Base-by-base conservation (phyloP, 92 coral and sea anemone species). In the Zoanthus gigantus region DNA sequence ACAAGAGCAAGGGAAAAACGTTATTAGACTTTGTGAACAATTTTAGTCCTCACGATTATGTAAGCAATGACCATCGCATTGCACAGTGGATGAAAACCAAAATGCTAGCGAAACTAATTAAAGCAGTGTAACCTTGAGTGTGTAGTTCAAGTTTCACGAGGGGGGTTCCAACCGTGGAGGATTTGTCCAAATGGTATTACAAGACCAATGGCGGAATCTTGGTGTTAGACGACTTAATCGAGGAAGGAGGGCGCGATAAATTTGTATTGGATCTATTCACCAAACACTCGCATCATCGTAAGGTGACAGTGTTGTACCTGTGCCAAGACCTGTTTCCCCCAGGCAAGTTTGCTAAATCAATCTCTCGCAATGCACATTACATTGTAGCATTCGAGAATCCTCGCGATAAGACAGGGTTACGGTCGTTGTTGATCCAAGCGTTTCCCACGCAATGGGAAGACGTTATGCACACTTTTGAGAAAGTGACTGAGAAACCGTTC, bases 361-460 rank as follows among this genome's bases (percentile, higher is more conserved):
- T 61, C 69, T 61, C 69, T 16, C 29, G 31, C 29, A 61, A 61
- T 61, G 31, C 69, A 15, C 69, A 61, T 83, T 44, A 37, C 77
- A 31, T 16, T 56, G 9, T 58, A 13, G 79, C 72, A 8, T 89
- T 89, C 72, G 76, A 89, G 50, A 89, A 83, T 52, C 92, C 92
- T 9, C 88, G 92, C 17, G 89, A 89, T 69, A 54, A 76, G 53
- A 63, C 68, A 28, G 92, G 88, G 1, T 57, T 89, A 8, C 60
- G 72, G n/a, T 60, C 52, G 28, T 17, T 89, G 69, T 9, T 89
- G 60, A 18, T 89, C 1, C 89, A 85, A 84, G 78, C 92, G 30
- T 89, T 77, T 68, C 92, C 89, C 15, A 45, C 60, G 3, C 16
- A 37, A 3, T 89, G 92, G 92, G 73, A 50, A 14, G 85, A 84